phyloP scores from a whole-genome alignment of 2,888 invertebrate genomes.

The Drosophila paracracens region DNA sequence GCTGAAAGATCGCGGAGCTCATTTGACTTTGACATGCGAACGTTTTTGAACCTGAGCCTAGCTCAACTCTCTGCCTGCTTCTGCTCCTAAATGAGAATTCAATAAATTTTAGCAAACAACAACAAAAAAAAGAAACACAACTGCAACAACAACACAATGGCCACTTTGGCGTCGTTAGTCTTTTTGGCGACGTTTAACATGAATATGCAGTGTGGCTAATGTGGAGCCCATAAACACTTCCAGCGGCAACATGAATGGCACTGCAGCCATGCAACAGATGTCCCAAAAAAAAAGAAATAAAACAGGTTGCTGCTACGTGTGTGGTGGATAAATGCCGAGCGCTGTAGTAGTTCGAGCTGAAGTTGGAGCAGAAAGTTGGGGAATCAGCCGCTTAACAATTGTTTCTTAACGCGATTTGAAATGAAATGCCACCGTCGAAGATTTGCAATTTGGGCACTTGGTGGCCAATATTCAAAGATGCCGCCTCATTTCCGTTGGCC shows the following conservation, averaged over 20 bases:
- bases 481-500: conserved; percentile 71
- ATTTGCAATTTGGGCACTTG: conserved; percentile 68
- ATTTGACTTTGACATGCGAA: conserved; percentile 52
- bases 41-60: conserved; percentile 52
- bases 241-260: conserved; percentile 76
- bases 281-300: conserved; percentile 33
- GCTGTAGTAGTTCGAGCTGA: conserved; percentile 17
- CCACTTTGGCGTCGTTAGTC: conserved; percentile 68
- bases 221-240: conserved; percentile 83
- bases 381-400: conserved; percentile 69
- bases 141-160: conserved; percentile 68
- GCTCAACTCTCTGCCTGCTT: conserved; percentile 31
- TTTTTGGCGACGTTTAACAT: conserved; percentile 80
- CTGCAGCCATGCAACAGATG: conserved; percentile 62
- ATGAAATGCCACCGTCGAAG: conserved; percentile 76
- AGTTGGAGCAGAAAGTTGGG: conserved; percentile 36
- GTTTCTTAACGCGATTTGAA: conserved; percentile 78
- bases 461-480: conserved; percentile 51
- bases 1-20: conserved; percentile 73
- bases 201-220: conserved; percentile 84
- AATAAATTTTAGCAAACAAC: conserved; percentile 79
- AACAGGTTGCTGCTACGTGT: conserved; percentile 72
- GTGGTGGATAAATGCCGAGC: conserved; percentile 48
- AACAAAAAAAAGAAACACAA: conserved; percentile 45
- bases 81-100: conserved; percentile 80